These are phyloP conservation scores for Phylloscopus collybita DNA, from an alignment of 2,797 vertebrate genomes.

Conservation along the genomic window DNA sequence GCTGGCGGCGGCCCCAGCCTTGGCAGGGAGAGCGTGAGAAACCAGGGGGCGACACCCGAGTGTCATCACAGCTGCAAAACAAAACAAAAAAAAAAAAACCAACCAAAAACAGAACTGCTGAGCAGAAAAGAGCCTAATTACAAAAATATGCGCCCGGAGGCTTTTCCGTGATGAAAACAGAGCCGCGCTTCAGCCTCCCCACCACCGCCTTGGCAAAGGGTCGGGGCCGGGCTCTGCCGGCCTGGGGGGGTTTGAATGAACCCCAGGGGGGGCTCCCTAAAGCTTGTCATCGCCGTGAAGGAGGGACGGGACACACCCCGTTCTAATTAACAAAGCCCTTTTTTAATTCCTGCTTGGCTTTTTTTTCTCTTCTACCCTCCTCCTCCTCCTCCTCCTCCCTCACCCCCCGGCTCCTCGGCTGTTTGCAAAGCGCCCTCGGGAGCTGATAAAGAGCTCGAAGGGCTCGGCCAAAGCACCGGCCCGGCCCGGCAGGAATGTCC, in stretches of 20 bases:
- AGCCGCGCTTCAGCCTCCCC: slow-evolving; percentile 75
- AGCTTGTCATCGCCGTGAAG: slow-evolving; percentile 52
- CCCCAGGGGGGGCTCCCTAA: neutral
- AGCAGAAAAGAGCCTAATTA: slow-evolving; percentile 90
- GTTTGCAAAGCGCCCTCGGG: slow-evolving; percentile 42
- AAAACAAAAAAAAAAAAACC: no score
- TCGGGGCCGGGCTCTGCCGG: neutral
- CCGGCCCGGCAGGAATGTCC: slow-evolving; percentile 30
- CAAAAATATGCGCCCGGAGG: slow-evolving; percentile 89
- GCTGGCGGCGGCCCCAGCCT: slow-evolving; percentile 84
- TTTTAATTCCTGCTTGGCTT: slow-evolving; percentile 1
- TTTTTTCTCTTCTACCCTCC: neutral
- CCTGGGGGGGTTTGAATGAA: slow-evolving; percentile 53
- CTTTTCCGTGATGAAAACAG: slow-evolving; percentile 85
- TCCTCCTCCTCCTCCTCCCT: neutral
- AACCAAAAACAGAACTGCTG: slow-evolving; percentile 71
- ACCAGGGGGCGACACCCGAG: slow-evolving; percentile 90
- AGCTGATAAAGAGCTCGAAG: slow-evolving; percentile 25
- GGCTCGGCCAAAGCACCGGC: neutral
- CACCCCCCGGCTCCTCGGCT: neutral
- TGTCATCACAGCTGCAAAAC: slow-evolving; percentile 92
- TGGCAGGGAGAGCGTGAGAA: slow-evolving; percentile 92
- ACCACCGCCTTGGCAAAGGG: neutral
- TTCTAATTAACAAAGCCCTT: slow-evolving; percentile 55
- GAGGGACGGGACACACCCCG: slow-evolving; percentile 24